These are phyloP conservation scores for Pseudochaenichthys georgianus DNA, from an alignment of 2,797 vertebrate genomes.

Conservation along the genomic window DNA sequence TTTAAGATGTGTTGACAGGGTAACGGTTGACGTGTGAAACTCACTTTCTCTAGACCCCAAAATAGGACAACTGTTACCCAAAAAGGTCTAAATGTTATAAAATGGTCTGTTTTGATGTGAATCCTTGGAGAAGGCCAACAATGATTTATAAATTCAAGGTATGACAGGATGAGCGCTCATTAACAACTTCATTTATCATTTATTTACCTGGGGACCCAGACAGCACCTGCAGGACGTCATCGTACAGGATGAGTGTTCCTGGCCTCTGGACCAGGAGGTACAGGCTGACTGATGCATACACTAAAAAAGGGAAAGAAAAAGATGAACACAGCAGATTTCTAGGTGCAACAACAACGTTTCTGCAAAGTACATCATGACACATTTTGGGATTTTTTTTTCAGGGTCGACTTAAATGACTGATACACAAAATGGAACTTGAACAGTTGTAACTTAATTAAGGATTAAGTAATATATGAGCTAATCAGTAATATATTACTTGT, in stretches of 20 bases:
- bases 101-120: background rate
- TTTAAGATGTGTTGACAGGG: conserved; percentile 29
- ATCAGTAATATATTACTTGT: no score
- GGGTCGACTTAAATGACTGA: no score
- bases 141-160: background rate
- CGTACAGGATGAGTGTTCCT: conserved; percentile 95
- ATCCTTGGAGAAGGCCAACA: accelerated
- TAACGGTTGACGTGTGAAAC: background rate
- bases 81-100: background rate
- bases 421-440: no score
- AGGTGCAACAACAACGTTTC: conserved; percentile 9
- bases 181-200: background rate
- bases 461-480: no score
- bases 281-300: conserved; percentile 94
- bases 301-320: conserved; percentile 70
- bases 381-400: no score
- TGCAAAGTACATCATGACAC: background rate
- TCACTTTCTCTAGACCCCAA: background rate
- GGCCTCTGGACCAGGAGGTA: conserved; percentile 94
- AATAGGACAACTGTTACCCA: accelerated
- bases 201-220: conserved; percentile 92
- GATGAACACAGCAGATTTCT: background rate
- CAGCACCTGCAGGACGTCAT: conserved; percentile 95
- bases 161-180: background rate
- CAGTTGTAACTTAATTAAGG: no score